Percentiles rank a stretch among this genome's conserved stretches.
Conservation (phyloP, 1,140 invertebrate genomes). For the Thalassaphorura encarpata region DNA sequence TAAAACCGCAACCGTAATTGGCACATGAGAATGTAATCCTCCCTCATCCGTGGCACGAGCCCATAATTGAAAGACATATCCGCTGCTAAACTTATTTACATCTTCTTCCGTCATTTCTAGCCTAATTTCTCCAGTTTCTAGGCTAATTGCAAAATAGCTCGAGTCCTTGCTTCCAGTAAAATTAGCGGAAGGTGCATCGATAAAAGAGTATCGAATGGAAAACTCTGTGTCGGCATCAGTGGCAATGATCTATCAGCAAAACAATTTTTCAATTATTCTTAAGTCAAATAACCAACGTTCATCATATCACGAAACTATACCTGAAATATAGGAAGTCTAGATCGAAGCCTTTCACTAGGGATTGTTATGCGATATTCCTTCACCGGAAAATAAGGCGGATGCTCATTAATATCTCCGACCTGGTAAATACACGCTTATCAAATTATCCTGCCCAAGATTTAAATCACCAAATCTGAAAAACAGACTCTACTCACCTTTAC, state of each 20-base stretch:
- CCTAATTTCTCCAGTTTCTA: conserved; percentile 29
- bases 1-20: conserved; percentile 29
- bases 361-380: conserved; percentile 28
- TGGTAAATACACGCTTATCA: not conserved
- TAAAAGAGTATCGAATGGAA: conserved; percentile 30
- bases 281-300: too few species aligned
- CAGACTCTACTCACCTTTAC: conserved; percentile 31
- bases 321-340: conserved; percentile 30
- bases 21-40: conserved; percentile 27
- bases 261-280: too few species aligned
- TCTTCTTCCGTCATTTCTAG: conserved; percentile 25
- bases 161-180: conserved; percentile 22
- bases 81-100: conserved; percentile 14
- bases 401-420: conserved; percentile 9
- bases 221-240: conserved; percentile 31
- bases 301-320: too few species aligned
- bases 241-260: conserved; percentile 26
- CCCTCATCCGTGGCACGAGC: conserved; percentile 29
- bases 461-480: too few species aligned
- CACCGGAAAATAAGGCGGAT: conserved; percentile 18
- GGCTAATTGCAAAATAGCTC: conserved; percentile 30
- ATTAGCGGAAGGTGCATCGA: conserved; percentile 22
- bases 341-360: conserved; percentile 21
- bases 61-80: conserved; percentile 32
- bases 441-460: not conserved